Base-by-base conservation (phyloP, 2,113 vertebrate species). In the Osmerus mordax region DNA sequence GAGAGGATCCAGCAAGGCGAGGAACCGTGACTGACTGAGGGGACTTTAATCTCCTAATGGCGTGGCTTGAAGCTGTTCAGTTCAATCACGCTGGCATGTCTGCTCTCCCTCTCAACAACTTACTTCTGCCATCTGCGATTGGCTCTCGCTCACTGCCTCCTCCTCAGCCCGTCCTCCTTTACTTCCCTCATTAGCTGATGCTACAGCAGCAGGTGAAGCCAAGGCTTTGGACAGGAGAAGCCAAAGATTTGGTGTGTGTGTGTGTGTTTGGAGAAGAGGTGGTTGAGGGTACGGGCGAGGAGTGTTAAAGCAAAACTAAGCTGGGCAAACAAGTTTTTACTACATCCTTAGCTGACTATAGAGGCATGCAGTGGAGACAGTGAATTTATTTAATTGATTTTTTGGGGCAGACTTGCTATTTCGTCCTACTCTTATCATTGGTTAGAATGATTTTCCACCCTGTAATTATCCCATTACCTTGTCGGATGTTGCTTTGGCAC, bases 21-120 rank as follows among this genome's bases (percentile, higher is more conserved):
- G 59, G 72, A 41, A 75, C 56, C 4, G 55, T 28, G 28, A 3
- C 59, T 32, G 28, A 51, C 55, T 61, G 72, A 65, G 72, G 72
- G 11, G 52, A 36, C 54, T 84, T 83, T 71, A 80, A 85, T 85
- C 76, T 78, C 69, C 78, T 88, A 88, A 87, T 85, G 76, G 58
- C 73, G 67, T 67, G 51, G 60, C 72, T 80, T 76, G 64, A 83
- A 87, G 84, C 80, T 76, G 65, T 74, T 68, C 74, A 61, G 77
- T 52, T 58, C 51, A 73, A 78, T 80, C 61, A 81, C 81, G 73
- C 60, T 63, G 67, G 53, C 51, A 55, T 67, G 55, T 56, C 29
- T 2, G 4, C 36, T 74, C 82, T 32, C 18, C 73, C 71, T 81
- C 75, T 60, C 77, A 81, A 85, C 73, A 77, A 62, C 71, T 81